phyloP scores from a whole-genome alignment of 1,140 invertebrate species.

The Zelostemma sp. region DNA sequence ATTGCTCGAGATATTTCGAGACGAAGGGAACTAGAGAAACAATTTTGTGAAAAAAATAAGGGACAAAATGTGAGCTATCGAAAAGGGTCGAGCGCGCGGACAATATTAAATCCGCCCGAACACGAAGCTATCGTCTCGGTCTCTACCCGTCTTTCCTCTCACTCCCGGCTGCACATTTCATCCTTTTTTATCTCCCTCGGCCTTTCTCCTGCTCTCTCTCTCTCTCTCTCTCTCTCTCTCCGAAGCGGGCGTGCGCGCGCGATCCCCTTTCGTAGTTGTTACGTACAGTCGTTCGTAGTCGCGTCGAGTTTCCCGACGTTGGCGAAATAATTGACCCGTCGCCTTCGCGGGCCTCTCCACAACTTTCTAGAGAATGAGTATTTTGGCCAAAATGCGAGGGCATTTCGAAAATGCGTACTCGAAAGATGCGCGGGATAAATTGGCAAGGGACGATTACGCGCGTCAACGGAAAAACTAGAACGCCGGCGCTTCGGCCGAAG shows the following conservation, averaged over 20 bases:
- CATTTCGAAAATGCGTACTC: not conserved
- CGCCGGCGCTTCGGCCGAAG: constrained; percentile 13
- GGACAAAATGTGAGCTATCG: constrained; percentile 43
- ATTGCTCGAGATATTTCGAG: not conserved
- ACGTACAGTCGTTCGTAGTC: no score
- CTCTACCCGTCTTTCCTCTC: constrained; percentile 54
- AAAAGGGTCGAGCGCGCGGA: constrained; percentile 29
- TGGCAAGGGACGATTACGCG: not conserved
- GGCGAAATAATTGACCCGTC: constrained; percentile 21
- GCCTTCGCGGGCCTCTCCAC: constrained; percentile 11
- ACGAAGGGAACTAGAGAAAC: constrained; percentile 53
- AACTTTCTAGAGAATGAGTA: not conserved
- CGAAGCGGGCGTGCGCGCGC: constrained; percentile 42
- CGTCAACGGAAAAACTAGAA: not conserved
- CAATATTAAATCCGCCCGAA: constrained; percentile 54
- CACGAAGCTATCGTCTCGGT: constrained; percentile 65
- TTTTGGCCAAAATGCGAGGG: not conserved
- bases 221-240: constrained; percentile 31
- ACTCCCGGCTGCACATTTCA: constrained; percentile 16
- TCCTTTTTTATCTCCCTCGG: constrained; percentile 12
- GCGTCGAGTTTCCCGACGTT: constrained; percentile 13
- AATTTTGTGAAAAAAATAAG: constrained; percentile 37
- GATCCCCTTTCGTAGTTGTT: constrained; percentile 31
- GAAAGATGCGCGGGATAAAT: not conserved
- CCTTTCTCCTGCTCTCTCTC: not conserved